Evolutionary conservation across 2,797 vertebrate genomes (phyloP), one percentile per base, ranked within the genome.

Genomic region (Adrianichthys oophorus): DNA sequence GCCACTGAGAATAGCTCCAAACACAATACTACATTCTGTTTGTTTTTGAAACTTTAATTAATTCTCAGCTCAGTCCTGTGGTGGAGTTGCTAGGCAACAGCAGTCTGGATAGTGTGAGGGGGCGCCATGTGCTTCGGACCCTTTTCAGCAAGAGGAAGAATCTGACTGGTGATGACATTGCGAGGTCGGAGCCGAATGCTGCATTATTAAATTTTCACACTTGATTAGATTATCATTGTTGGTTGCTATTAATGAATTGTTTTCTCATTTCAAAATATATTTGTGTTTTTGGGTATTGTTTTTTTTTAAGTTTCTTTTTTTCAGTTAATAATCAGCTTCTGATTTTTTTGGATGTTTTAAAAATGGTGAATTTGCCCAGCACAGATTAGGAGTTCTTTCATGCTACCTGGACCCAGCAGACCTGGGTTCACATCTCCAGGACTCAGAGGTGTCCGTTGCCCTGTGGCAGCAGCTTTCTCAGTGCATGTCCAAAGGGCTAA

Each of bases 381-480:
- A 56, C 10, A 96, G 95, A 83, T 86, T 97, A 61, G 95, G 94
- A 44, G 66, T 85, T 48, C 89, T 96, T 0, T 86, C 87, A 1
- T 96, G 95, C 82, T 96, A 95, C 86, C 73, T 95, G 86, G 94
- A 90, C 68, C 91, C 92, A 7, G 89, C 89, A 43, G 92, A 94
- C 10, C 80, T 97, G 56, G 88, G 86, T 59, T 83, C 77, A 26
- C 83, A 92, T 77, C 87, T 93, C 12, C 88, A 89, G 60, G 72
- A 91, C 60, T 84, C 73, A 18, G 78, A 91, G 46, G 84, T 88
- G n/a, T 83, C 87, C 55, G 85, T 86, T 4, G 56, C 74, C 0
- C 84, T 95, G 45, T 92, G 93, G 91, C 91, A 79, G 64, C 93
- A 92, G 62, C 89, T 96, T 68, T 88, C 93, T 65, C 86, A 81